Evolutionary conservation across 2,888 invertebrate genomes (phyloP).

Genomic region (Tethea ocularis): DNA sequence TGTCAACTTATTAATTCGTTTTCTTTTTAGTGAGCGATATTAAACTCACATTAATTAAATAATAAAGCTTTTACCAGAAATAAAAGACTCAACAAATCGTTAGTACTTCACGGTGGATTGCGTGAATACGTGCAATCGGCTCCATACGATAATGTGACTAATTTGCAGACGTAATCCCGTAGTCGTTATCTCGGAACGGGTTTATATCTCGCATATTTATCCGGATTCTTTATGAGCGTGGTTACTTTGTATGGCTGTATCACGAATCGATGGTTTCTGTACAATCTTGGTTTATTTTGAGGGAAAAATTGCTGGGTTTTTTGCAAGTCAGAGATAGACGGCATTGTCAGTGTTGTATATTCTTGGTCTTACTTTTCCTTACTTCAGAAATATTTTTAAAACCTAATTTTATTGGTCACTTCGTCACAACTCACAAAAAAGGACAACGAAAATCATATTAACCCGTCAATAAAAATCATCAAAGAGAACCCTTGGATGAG

Average conservation of each 20-base stretch:
- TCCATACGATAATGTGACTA: conserved; percentile 18
- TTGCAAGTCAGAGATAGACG: neutral
- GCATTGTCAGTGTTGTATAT: neutral
- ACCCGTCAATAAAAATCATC: conserved; percentile 3
- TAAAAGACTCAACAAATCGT: neutral
- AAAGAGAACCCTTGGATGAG: neutral
- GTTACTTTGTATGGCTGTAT: neutral
- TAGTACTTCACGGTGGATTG: neutral
- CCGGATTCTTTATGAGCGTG: conserved; percentile 1
- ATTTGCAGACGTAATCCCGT: conserved; percentile 19
- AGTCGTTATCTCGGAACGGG: conserved; percentile 20
- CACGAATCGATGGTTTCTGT: neutral
- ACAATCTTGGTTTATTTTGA: neutral
- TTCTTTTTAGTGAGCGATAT: too few species aligned
- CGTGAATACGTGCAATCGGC: conserved; percentile 13
- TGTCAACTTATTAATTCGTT: too few species aligned
- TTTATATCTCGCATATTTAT: conserved; percentile 17
- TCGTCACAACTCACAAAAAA: neutral
- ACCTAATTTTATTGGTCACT: too few species aligned
- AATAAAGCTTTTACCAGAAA: neutral
- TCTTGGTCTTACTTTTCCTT: neutral
- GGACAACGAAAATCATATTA: neutral
- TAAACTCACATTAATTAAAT: too few species aligned
- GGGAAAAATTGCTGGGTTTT: neutral
- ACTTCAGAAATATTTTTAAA: too few species aligned